Base-by-base conservation (phyloP, 2,888 invertebrate genomes). In the Operophtera brumata region DNA sequence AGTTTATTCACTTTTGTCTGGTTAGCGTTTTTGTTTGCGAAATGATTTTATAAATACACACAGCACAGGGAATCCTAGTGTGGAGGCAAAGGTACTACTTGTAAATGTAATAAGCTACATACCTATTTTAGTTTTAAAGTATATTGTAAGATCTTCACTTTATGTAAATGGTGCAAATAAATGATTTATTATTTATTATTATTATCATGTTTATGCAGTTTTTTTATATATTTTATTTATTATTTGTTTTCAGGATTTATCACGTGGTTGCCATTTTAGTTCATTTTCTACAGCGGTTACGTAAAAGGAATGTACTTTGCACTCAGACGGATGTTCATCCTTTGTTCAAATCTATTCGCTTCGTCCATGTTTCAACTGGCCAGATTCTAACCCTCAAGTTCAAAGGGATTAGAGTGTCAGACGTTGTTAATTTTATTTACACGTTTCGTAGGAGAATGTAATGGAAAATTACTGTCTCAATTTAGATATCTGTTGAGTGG, bases 401-500 rank as follows among this genome's bases (percentile, higher is more conserved):
- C 54, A 53, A 57, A 59, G 47, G 44, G 36, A 47, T 47, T 25
- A 14, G 25, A 44, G 47, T 47, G 53, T 44, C 35, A 49, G 44
- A 34, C 37, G 48, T 41, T 40, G 34, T n/a, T 51, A 43, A 47
- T 20, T 50, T 44, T 57, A 53, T 51, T 53, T 54, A 47, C 40
- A 44, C 26, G 46, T 39, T 37, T 54, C 49, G 45, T 47, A 49
- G 37, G 9, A 36, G 43, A 49, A 14, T 32, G 44, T 30, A 53
- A 45, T 59, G 69, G 66, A 56, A 65, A 68, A 70, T 70, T 67
- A 68, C 62, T 47, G 25, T 43, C 56, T 11, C 20, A 4, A 13
- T 44, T 67, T 68, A n/a, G n/a, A n/a, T n/a, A 65, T 65, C 57
- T 64, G 53, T 63, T 39, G 55, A 65, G 55, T 57, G 61, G 51